A percentile compares a stretch with the other conserved stretches of the same genome.
Conservation (phyloP, 2,113 vertebrate genomes). For the Stigmatopora nigra region DNA sequence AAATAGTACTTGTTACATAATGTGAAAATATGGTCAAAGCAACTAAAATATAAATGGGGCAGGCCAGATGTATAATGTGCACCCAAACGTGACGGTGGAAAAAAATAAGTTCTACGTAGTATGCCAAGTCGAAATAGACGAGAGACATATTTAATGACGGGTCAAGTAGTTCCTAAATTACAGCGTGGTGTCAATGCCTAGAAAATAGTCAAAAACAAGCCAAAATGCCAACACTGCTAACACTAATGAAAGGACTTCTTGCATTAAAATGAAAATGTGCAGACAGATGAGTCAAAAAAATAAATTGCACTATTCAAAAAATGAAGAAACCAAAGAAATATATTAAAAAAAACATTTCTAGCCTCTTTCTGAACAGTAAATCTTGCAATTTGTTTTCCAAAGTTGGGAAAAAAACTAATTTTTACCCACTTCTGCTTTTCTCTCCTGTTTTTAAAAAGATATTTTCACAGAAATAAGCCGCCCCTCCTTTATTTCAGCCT, state of each 20-base stretch:
- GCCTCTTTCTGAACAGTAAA: background rate
- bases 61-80: background rate
- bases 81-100: background rate
- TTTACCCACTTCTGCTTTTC: slow-evolving; percentile 10
- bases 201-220: background rate
- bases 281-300: background rate
- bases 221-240: background rate
- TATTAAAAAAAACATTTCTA: too few relatives aligned
- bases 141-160: background rate
- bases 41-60: background rate
- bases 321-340: too few relatives aligned
- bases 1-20: background rate
- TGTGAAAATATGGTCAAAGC: background rate
- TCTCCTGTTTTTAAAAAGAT: too few relatives aligned
- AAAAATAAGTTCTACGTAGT: background rate
- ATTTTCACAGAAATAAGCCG: slow-evolving; percentile 11
- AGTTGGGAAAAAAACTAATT: slow-evolving; percentile 9
- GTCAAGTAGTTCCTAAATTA: background rate
- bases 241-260: background rate
- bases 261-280: background rate
- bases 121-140: background rate
- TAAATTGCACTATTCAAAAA: too few relatives aligned
- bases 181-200: background rate
- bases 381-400: background rate
- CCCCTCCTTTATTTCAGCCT: slow-evolving; percentile 3